A percentile compares a stretch with the other conserved stretches of the same genome.
Evolutionary conservation across 35 echinoderm and acorn worm genomes (phyloP).

Genomic region (Nesometra sesokonis): DNA sequence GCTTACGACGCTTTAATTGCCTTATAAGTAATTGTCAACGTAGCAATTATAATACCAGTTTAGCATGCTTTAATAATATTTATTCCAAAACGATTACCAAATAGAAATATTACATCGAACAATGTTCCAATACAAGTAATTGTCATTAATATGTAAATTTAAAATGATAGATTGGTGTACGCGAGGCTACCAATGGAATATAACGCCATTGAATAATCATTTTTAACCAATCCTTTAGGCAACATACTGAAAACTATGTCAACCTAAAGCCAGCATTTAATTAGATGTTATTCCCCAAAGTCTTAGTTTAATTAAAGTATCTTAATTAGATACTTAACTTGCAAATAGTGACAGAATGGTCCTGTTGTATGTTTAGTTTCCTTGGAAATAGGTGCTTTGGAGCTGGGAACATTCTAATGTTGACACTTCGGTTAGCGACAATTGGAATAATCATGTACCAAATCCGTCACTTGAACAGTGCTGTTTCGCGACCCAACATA

Average conservation of each 20-base stretch:
- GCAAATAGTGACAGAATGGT: not conserved
- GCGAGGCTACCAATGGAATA: not conserved
- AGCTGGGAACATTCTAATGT: not conserved
- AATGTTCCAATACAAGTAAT: not conserved
- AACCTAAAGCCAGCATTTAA: not conserved
- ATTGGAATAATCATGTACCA: not conserved
- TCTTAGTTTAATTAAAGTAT: constrained; percentile 1
- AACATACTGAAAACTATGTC: not conserved
- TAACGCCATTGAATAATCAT: not conserved
- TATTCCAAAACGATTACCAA: not conserved
- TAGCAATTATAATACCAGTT: not conserved
- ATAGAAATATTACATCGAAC: not conserved
- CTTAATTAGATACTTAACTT: not conserved
- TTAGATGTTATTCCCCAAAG: not conserved
- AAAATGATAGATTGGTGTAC: not conserved
- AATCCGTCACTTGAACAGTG: not conserved
- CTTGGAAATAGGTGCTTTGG: not conserved
- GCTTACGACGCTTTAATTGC: not conserved
- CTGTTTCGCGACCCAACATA: not conserved
- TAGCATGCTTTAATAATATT: not conserved
- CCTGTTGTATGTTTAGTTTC: not conserved
- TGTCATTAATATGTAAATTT: not conserved
- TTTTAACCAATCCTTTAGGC: not conserved
- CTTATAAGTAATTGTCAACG: not conserved
- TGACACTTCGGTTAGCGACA: not conserved